These are phyloP conservation scores for Grus americana DNA, from an alignment of 2,113 vertebrate genomes.

Conservation along the genomic window DNA sequence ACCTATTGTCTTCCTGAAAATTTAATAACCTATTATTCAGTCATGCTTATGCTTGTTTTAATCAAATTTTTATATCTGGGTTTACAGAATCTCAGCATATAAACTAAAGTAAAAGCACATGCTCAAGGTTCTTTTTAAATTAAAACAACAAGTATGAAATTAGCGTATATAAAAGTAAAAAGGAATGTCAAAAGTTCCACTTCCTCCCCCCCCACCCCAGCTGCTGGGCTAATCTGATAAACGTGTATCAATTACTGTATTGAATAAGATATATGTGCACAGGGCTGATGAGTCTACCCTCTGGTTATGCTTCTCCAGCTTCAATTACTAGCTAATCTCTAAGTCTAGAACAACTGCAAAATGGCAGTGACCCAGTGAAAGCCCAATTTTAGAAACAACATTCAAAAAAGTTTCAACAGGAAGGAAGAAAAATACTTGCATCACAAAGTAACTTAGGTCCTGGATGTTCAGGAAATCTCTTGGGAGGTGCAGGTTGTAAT, in stretches of 20 bases:
- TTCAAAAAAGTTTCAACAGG: not conserved
- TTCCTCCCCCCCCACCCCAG: not conserved
- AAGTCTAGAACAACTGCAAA: not conserved
- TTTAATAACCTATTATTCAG: conserved; percentile 5
- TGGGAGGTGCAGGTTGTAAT: not conserved
- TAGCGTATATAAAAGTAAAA: not conserved
- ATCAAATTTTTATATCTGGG: not conserved
- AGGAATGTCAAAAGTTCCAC: not conserved
- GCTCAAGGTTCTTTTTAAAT: not conserved
- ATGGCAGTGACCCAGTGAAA: not conserved
- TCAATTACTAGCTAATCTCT: not conserved
- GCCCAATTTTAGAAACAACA: not conserved
- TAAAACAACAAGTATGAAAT: not conserved
- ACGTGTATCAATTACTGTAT: not conserved
- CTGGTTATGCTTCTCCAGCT: not conserved
- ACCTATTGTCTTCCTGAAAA: not conserved
- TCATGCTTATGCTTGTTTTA: not conserved
- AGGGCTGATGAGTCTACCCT: not conserved
- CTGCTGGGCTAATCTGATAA: not conserved
- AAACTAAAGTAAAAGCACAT: not conserved
- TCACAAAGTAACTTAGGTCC: not conserved
- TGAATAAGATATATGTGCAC: not conserved
- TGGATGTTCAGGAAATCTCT: not conserved
- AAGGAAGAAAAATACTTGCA: not conserved
- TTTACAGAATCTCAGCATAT: not conserved